A percentile compares a stretch with the other conserved stretches of the same genome.
These are phyloP conservation scores for Sitta europaea DNA, from an alignment of 2,113 vertebrate genomes.

Conservation along the genomic window DNA sequence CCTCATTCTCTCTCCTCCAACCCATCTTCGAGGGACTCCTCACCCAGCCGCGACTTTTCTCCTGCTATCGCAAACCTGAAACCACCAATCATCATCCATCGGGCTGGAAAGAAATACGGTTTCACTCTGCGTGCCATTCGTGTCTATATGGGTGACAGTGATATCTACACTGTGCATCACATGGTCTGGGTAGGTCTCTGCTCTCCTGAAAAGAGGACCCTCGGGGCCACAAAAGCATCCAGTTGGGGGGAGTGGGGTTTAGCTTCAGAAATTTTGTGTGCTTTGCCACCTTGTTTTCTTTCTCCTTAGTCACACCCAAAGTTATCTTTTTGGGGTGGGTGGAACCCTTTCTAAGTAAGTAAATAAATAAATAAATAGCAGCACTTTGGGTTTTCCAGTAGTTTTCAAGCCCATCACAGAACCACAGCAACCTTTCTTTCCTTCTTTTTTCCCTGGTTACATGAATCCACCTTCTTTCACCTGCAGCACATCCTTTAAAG, in stretches of 20 bases:
- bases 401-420: neutral
- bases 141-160: slow-evolving; percentile 96
- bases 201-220: neutral
- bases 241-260: neutral
- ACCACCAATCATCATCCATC: slow-evolving; percentile 90
- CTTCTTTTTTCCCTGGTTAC: neutral
- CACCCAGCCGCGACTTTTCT: slow-evolving; percentile 91
- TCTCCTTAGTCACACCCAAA: neutral
- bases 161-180: slow-evolving; percentile 96
- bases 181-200: slow-evolving; percentile 92
- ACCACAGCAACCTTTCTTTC: neutral
- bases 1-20: slow-evolving; percentile 96
- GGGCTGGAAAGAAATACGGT: slow-evolving; percentile 95
- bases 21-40: slow-evolving; percentile 95
- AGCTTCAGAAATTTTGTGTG: neutral
- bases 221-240: neutral
- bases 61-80: slow-evolving; percentile 82
- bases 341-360: neutral
- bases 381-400: neutral
- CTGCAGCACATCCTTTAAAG: neutral
- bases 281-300: neutral
- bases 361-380: neutral
- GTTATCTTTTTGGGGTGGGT: neutral
- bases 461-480: slow-evolving; percentile 5
- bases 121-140: slow-evolving; percentile 95